A percentile compares a stretch with the other conserved stretches of the same genome.
phyloP scores from a whole-genome alignment of 1,140 invertebrate genomes.

The Hermetia illucens region DNA sequence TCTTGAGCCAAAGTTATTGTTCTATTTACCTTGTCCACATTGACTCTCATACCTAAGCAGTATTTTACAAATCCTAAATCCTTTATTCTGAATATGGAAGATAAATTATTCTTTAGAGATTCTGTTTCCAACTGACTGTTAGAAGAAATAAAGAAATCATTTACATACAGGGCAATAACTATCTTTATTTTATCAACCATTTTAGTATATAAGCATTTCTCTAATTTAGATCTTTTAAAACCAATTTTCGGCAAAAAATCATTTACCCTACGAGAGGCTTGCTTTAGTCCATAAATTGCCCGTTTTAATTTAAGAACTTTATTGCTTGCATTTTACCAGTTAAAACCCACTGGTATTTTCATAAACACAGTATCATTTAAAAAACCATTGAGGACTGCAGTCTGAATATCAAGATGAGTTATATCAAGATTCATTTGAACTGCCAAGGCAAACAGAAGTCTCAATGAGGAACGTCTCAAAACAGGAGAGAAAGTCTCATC shows the following conservation, averaged over 20 bases:
- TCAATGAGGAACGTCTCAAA: conserved; percentile 17
- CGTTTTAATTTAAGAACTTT: conserved; percentile 15
- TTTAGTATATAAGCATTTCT: conserved; percentile 18
- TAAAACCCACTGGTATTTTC: conserved; percentile 19
- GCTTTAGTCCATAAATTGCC: conserved; percentile 30
- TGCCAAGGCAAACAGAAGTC: conserved; percentile 24
- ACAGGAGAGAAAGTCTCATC: conserved; percentile 25
- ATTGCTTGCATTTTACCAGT: conserved; percentile 1
- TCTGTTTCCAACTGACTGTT: conserved; percentile 9
- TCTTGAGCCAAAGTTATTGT: conserved; percentile 7
- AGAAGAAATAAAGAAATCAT: conserved; percentile 23
- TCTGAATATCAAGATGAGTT: conserved; percentile 25
- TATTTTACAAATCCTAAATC: conserved; percentile 7
- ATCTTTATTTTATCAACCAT: conserved; percentile 6
- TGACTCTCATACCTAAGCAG: conserved; percentile 16
- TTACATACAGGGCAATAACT: conserved; percentile 22
- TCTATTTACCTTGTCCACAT: conserved; percentile 7
- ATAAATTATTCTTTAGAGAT: conserved; percentile 9
- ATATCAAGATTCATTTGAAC: conserved; percentile 16
- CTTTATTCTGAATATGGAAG: conserved; percentile 15
- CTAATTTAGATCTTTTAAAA: conserved; percentile 10
- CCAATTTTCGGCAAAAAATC: conserved; percentile 7
- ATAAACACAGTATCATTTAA: conserved; percentile 26
- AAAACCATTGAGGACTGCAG: conserved; percentile 30
- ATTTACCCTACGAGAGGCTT: conserved; percentile 18